Evolutionary conservation across 2,113 vertebrate species (phyloP).

Genomic region (Halcyon malimbica): DNA sequence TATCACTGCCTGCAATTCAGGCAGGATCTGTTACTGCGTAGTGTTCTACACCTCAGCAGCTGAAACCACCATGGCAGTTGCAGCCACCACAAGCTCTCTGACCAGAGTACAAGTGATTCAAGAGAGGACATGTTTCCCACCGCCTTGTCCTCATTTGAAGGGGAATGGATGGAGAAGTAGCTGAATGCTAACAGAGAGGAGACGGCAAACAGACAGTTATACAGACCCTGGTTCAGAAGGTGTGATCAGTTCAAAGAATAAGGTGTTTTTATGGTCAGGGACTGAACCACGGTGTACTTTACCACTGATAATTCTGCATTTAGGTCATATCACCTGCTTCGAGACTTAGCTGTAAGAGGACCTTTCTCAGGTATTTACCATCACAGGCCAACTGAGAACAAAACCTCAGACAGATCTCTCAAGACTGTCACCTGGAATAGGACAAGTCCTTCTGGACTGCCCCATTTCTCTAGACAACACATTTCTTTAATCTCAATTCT

Average conservation of each 20-base stretch:
- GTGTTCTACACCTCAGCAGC: not conserved
- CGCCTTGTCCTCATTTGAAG: not conserved
- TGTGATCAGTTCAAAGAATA: not conserved
- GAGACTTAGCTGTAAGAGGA: not conserved
- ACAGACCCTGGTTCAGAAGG: not conserved
- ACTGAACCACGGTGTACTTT: not conserved
- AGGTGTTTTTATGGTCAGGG: not conserved
- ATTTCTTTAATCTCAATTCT: not conserved
- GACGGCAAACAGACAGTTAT: not conserved
- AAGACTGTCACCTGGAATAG: not conserved
- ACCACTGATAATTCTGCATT: not conserved
- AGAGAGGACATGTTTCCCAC: not conserved
- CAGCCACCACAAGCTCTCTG: not conserved
- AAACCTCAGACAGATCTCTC: not conserved
- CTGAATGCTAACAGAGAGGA: not conserved
- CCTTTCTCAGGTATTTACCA: not conserved
- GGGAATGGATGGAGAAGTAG: not conserved
- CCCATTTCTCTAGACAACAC: not conserved
- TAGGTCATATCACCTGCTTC: not conserved
- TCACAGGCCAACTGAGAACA: not conserved
- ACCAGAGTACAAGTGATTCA: not conserved
- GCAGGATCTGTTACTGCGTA: not conserved
- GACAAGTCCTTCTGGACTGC: not conserved
- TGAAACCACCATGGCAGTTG: not conserved
- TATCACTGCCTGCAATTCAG: not conserved